Evolutionary conservation across 1,140 invertebrate genomes (phyloP).

Genomic region (Pseudomyrmex concolor): DNA sequence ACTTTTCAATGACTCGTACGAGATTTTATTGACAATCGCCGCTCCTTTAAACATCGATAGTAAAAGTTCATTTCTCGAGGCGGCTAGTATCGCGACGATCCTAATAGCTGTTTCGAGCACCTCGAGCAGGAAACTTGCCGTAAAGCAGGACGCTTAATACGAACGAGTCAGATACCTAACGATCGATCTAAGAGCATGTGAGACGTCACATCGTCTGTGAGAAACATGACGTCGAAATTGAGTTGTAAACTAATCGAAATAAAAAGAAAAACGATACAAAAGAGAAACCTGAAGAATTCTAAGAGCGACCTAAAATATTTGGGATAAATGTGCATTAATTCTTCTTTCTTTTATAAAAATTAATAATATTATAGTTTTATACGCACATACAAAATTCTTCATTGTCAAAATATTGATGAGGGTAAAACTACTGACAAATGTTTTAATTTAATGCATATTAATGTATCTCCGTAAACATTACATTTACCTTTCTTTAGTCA

Average conservation of each 20-base stretch:
- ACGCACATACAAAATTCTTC: too few relatives aligned
- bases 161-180: constrained; percentile 38
- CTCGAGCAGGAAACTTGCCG: constrained; percentile 26
- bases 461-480: neutral
- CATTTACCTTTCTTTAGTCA: neutral
- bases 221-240: constrained; percentile 12
- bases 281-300: constrained; percentile 6
- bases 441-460: neutral
- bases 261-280: constrained; percentile 18
- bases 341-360: neutral
- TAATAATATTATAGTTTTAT: neutral
- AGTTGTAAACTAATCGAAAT: neutral
- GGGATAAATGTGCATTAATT: neutral
- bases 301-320: constrained; percentile 21
- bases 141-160: constrained; percentile 38
- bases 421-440: too few relatives aligned
- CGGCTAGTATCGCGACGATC: constrained; percentile 26
- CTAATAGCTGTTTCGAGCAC: constrained; percentile 52
- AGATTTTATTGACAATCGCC: constrained; percentile 64
- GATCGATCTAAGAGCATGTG: constrained; percentile 13
- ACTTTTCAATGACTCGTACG: constrained; percentile 13
- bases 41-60: constrained; percentile 14
- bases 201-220: neutral
- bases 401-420: too few relatives aligned
- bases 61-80: constrained; percentile 32